Evolutionary conservation across 1,140 invertebrate genomes (phyloP), one percentile per base, ranked within the genome.

Genomic region (Drosophila eugracilis): DNA sequence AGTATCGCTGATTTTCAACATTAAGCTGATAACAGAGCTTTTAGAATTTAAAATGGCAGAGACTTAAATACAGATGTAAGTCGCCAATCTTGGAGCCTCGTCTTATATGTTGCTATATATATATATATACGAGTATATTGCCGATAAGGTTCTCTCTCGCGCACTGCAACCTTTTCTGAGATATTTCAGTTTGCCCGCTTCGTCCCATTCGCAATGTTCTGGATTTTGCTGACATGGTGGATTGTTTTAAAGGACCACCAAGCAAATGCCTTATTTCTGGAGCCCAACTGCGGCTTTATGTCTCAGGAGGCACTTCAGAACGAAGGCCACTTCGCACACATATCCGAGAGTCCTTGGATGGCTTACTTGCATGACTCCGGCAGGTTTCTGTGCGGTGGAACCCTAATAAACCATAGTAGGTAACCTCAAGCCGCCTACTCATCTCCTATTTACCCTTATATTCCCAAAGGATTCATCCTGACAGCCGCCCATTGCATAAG

Each of bases 401-500:
- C 60, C 0, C 41, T 60, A 0, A 59, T 65, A 5, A 65, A 19
- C 14, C 24, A 15, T 5, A 21, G 60, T 59, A 36, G 44, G 37
- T 36, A 26, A 1, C 19, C 2, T 1, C 10, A 3, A 45, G 1
- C 3, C 5, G 7, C 9, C 1, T 10, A 6, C 2, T 45, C 7
- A 2, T 1, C 9, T 15, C 9, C 30, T 32, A 12, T 4, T 4
- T 9, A 28, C 2, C 9, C n/a, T 0, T 9, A 1, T 1, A 9
- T 24, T 22, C 21, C 15, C 4, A 5, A 10, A 65, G 60, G 30
- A 22, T 65, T 30, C 14, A 14, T 65, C 0, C 10, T 65, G 54
- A 65, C 60, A 14, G 60, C 60, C 2, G 17, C 28, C 5, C 60
- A 65, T 30, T 65, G 60, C 54, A 59, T 65, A n/a, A 4, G 3